Percentiles rank a stretch among this genome's conserved stretches.
These are phyloP conservation scores for Colius striatus DNA, from an alignment of 2,113 vertebrate species.

Conservation along the genomic window DNA sequence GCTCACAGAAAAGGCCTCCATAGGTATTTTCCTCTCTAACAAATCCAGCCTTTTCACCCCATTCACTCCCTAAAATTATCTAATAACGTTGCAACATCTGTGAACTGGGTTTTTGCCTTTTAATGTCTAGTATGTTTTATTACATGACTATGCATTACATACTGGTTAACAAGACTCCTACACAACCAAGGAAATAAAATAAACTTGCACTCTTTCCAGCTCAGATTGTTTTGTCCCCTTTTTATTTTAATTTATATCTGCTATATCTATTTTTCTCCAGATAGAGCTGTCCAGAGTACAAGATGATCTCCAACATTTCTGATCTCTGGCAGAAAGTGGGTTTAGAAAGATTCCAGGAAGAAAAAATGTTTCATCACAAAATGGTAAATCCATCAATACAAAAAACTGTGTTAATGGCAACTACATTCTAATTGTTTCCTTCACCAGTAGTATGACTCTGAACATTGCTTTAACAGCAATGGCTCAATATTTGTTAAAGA, in stretches of 20 bases:
- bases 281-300: neutral
- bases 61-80: slow-evolving; percentile 82
- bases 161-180: slow-evolving; percentile 39
- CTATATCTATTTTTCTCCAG: neutral
- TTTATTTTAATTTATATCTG: neutral
- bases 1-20: slow-evolving; percentile 78
- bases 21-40: slow-evolving; percentile 78
- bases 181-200: slow-evolving; percentile 54
- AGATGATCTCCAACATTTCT: neutral
- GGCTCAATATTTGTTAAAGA: neutral
- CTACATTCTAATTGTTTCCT: neutral
- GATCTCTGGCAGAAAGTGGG: neutral
- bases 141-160: slow-evolving; percentile 39
- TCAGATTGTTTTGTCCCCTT: neutral
- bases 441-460: neutral
- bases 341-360: neutral
- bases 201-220: slow-evolving; percentile 8
- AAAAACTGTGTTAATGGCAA: neutral
- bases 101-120: slow-evolving; percentile 76
- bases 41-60: slow-evolving; percentile 82
- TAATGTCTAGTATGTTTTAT: slow-evolving; percentile 67
- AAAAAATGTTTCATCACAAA: neutral
- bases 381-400: neutral
- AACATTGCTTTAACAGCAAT: slow-evolving; percentile 22
- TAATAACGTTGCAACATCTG: slow-evolving; percentile 85